phyloP scores from a whole-genome alignment of 1,140 invertebrate species.

The Dolichoris vasculosae region DNA sequence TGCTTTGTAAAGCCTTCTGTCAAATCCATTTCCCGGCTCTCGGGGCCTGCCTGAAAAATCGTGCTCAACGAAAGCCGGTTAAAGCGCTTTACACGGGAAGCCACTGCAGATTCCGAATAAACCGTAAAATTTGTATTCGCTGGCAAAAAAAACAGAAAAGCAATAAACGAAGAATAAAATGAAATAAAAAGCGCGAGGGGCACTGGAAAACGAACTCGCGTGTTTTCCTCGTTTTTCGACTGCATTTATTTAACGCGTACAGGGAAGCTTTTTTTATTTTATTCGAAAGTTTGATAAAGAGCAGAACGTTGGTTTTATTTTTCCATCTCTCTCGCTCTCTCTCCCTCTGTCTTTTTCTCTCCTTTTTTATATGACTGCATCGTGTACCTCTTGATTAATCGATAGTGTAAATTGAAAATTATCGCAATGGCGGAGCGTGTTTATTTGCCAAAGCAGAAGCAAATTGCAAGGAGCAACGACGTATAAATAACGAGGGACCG shows the following conservation, averaged over 20 bases:
- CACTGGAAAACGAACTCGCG: conserved; percentile 32
- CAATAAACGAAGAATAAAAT: not conserved
- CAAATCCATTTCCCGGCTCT: conserved; percentile 68
- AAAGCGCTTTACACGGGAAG: conserved; percentile 57
- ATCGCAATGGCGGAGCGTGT: conserved; percentile 19
- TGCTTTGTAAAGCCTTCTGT: conserved; percentile 70
- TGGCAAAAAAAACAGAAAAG: not conserved
- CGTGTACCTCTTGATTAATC: conserved; percentile 47
- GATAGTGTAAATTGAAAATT: conserved; percentile 50
- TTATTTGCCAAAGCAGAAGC: conserved; percentile 14
- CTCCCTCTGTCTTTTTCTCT: not conserved
- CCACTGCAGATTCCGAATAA: conserved; percentile 33
- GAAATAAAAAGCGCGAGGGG: not conserved
- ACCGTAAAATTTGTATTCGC: conserved; percentile 48
- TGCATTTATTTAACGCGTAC: not conserved
- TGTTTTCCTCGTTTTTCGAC: conserved; percentile 32
- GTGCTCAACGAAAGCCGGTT: conserved; percentile 57
- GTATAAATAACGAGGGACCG: conserved; percentile 28
- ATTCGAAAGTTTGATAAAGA: conserved; percentile 40
- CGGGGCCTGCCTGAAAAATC: conserved; percentile 42
- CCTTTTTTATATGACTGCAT: not conserved
- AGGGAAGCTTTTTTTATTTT: not conserved
- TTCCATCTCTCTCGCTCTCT: not conserved
- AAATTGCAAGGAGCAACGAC: conserved; percentile 18
- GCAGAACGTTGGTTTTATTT: conserved; percentile 19